These are phyloP conservation scores for Lanius collurio DNA, from an alignment of 2,113 vertebrate genomes.

Conservation along the genomic window DNA sequence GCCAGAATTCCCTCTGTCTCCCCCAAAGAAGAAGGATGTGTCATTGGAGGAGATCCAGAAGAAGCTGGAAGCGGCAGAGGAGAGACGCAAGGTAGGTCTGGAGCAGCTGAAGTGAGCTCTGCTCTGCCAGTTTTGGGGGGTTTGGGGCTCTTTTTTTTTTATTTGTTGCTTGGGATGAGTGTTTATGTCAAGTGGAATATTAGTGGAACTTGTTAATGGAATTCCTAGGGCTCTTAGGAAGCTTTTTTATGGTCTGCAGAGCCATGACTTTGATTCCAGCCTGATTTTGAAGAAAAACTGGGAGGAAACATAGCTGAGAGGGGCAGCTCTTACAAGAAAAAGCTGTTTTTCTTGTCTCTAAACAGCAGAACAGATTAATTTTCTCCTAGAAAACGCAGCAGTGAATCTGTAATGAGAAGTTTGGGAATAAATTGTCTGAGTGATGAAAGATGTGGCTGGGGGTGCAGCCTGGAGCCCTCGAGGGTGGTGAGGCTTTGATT, in stretches of 20 bases:
- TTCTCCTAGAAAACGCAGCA: not conserved
- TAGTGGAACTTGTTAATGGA: not conserved
- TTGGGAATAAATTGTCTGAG: not conserved
- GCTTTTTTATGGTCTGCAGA: not conserved
- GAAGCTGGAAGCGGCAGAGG: conserved; percentile 93
- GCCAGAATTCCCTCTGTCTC: conserved; percentile 86
- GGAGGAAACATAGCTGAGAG: not conserved
- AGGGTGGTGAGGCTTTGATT: not conserved
- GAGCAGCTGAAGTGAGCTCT: not conserved
- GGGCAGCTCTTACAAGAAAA: not conserved
- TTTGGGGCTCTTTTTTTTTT: not conserved
- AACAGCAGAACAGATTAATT: not conserved
- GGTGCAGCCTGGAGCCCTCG: not conserved
- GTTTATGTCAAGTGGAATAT: not conserved
- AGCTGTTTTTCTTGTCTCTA: not conserved
- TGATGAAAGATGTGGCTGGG: not conserved
- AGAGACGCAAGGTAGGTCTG: conserved; percentile 89
- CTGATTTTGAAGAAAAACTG: not conserved
- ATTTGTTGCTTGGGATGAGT: not conserved
- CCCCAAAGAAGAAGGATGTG: conserved; percentile 90
- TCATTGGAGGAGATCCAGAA: conserved; percentile 94
- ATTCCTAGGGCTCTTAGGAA: accelerated
- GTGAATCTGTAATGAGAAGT: not conserved
- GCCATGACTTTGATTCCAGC: not conserved
- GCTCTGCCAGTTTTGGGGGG: accelerated